Percentiles rank a stretch among this genome's conserved stretches.
These are phyloP conservation scores for Nerophis lumbriciformis DNA, from an alignment of 2,113 vertebrate genomes.

Conservation along the genomic window DNA sequence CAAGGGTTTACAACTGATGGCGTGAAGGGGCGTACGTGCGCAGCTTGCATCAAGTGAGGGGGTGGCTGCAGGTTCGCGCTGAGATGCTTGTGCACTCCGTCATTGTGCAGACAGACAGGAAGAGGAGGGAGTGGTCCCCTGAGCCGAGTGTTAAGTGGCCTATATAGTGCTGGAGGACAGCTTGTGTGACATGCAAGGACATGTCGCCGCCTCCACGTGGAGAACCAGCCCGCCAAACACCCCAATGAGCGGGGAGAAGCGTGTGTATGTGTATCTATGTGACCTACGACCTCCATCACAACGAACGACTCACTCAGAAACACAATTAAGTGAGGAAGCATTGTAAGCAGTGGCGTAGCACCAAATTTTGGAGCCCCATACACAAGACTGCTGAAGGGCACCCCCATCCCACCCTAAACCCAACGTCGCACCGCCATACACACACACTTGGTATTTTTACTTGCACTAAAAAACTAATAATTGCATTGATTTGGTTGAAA, in stretches of 20 bases:
- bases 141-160: constrained; percentile 69
- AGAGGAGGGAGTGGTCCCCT: constrained; percentile 57
- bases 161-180: constrained; percentile 46
- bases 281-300: constrained; percentile 31
- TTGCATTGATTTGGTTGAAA: too few species aligned
- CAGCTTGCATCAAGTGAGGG: constrained; percentile 30
- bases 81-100: constrained; percentile 24
- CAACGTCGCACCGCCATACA: too few species aligned
- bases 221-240: constrained; percentile 32
- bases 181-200: constrained; percentile 65
- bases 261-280: constrained; percentile 10
- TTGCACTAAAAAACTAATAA: too few species aligned
- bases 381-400: too few species aligned
- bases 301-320: background rate
- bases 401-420: too few species aligned
- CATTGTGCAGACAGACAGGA: constrained; percentile 30
- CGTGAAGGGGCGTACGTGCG: constrained; percentile 6
- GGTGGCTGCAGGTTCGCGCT: constrained; percentile 25
- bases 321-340: too few species aligned
- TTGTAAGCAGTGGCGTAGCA: too few species aligned
- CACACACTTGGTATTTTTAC: too few species aligned
- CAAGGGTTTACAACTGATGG: background rate
- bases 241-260: constrained; percentile 16
- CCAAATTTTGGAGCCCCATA: too few species aligned
- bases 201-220: constrained; percentile 53